Base-by-base conservation (phyloP, 2,888 invertebrate genomes). In the Ichneumoninae sp. region DNA sequence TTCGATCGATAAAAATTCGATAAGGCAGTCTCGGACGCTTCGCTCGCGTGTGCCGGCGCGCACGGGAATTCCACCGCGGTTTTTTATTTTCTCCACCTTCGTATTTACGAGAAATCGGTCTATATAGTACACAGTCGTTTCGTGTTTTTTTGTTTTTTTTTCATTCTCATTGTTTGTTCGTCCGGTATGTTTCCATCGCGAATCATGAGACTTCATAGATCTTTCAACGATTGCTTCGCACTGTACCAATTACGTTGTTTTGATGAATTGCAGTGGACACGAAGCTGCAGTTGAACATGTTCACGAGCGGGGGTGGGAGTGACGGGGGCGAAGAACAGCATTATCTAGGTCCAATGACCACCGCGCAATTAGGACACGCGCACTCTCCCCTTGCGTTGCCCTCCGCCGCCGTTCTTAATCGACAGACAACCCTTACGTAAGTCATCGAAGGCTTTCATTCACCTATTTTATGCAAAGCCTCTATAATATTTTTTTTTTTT, bases 351-450 rank as follows among this genome's bases (percentile, higher is more conserved):
- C 87, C 92, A 84, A 86, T 92, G 82, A 87, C 90, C 76, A 87
- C 90, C 57, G 81, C 90, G 60, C 93, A 92, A 86, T 88, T 91
- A 84, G 90, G 90, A 78, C 90, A 92, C 85, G 92, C 93, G 76
- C 92, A 92, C 86, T 93, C 93, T 74, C 93, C 95, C 84, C 94
- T 95, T 80, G 94, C 94, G 89, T 92, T 95, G 87, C 95, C 95
- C 82, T 94, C 94, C 88, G 93, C 94, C 85, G 94, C 93, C 83
- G 94, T 93, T 57, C 92, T 95, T 70, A 95, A 94, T 91, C 94
- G 95, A 57, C 95, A 95, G 88, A 94, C 94, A 40, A 93, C 94
- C 77, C 94, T 94, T 90, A 94, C 94, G 95, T 95, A 93, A 94
- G 94, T 91, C 80, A 47, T 68, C 52, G 52, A 72, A 47, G 65